These are phyloP conservation scores for Vombatus ursinus DNA, from an alignment of 2,113 vertebrate genomes.

Conservation along the genomic window DNA sequence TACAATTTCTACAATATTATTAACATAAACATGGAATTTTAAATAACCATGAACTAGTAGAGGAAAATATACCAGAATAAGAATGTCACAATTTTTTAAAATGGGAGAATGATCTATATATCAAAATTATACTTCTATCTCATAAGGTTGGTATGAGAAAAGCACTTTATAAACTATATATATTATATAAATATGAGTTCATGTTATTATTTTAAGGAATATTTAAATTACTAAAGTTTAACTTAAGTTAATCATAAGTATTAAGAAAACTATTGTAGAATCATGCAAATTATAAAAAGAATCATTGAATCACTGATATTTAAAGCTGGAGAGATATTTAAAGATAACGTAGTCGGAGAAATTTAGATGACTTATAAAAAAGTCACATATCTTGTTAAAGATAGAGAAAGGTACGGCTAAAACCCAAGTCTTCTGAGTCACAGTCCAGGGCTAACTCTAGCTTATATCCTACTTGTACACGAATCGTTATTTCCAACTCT, in stretches of 20 bases:
- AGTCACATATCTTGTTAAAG: background rate
- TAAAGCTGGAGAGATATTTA: background rate
- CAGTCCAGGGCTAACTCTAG: background rate
- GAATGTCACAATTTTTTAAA: background rate
- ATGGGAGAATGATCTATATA: background rate
- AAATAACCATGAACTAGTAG: slow-evolving; percentile 7
- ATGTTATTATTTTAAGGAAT: background rate
- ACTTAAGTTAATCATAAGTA: background rate
- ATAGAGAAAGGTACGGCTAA: background rate
- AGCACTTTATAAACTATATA: background rate
- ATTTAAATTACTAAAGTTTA: background rate
- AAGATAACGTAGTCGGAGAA: background rate
- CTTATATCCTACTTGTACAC: background rate
- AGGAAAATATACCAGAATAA: background rate
- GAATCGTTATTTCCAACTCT: background rate
- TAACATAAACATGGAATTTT: slow-evolving; percentile 37
- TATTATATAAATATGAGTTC: background rate
- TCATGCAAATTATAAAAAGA: background rate
- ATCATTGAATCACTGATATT: background rate
- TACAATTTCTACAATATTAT: slow-evolving; percentile 92
- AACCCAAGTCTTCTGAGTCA: background rate
- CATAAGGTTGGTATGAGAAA: background rate
- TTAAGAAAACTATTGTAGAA: background rate
- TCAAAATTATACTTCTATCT: background rate
- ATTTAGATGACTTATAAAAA: background rate